Base-by-base conservation (phyloP, 2,113 vertebrate genomes). In the Pica pica region DNA sequence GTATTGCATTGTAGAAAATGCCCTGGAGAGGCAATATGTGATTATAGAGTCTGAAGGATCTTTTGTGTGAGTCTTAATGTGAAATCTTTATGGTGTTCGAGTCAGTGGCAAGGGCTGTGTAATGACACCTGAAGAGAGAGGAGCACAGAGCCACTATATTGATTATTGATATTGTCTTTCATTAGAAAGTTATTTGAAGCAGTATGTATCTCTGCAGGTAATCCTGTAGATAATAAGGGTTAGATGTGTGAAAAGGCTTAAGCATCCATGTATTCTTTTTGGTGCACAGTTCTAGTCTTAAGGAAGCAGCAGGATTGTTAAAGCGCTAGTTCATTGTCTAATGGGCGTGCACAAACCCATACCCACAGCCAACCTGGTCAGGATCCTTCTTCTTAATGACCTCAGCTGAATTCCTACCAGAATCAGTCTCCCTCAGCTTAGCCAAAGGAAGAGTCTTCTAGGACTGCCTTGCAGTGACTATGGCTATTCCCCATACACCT, bases 11-110 rank as follows among this genome's bases (percentile, higher is more conserved):
- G 87, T 84, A 87, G 86, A 91, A 97, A 86, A 94, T 92, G 91
- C 88, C 95, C 85, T 92, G 85, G 87, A 93, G 90, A 95, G 41
- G 89, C 76, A 95, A 93, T 96, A 87, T 88, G 79, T 93, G 91
- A 84, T 96, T 96, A 93, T 73, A 73, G 91, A 93, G 61, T 90
- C 90, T 95, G 69, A 92, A 87, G 65, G 68, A 94, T 96, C 80
- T 93, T 97, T 93, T 93, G 50, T 80, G 79, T 71, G 87, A 88
- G 63, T 71, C 92, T 94, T 94, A 96, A 84, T 87, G 91, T 79
- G 83, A 93, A 96, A 94, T 96, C 89, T 82, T 94, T 89, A 73
- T 74, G 50, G 60, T 92, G 24, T 92, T 86, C 0, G 0, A 89
- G 31, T 96, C 73, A 86, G 55, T 84, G 76, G 33, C 69, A 74